Conservation (phyloP, 2,888 invertebrate species). For the Brenthis ino region DNA sequence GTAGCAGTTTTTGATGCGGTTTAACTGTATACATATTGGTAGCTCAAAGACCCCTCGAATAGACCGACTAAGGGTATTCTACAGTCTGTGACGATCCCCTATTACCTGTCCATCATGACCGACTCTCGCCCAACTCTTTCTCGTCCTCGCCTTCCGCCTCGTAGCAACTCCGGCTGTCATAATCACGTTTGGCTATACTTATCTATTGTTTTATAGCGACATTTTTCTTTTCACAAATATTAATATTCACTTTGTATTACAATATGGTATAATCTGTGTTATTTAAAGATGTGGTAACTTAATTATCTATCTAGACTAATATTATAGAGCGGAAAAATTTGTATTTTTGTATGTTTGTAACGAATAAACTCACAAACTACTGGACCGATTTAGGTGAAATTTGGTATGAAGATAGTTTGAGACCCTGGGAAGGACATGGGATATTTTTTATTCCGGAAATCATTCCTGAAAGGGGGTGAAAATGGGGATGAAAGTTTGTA, state of each 20-base stretch:
- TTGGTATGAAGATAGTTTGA: background rate
- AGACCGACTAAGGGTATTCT: no score
- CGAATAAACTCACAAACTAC: no score
- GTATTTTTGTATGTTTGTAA: no score
- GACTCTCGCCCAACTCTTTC: constrained; percentile 70
- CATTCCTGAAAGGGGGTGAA: no score
- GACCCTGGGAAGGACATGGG: no score
- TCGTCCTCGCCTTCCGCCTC: constrained; percentile 62
- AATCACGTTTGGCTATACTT: constrained; percentile 38
- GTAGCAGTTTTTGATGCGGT: no score
- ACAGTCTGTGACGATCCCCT: background rate
- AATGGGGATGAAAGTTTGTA: no score
- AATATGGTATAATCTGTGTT: constrained; percentile 3
- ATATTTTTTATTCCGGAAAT: no score
- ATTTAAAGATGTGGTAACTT: background rate
- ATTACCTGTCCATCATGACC: constrained; percentile 71
- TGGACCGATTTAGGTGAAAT: no score
- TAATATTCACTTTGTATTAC: background rate
- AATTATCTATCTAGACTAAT: background rate
- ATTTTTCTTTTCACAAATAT: constrained; percentile 12
- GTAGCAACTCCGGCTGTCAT: constrained; percentile 76
- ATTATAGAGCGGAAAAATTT: no score
- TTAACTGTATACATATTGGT: no score
- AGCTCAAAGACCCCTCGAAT: no score
- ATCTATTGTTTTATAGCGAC: constrained; percentile 30